Percentiles rank a stretch among this genome's conserved stretches.
These are phyloP conservation scores for Naso thynnoides DNA, from an alignment of 2,797 vertebrate genomes.

Conservation along the genomic window DNA sequence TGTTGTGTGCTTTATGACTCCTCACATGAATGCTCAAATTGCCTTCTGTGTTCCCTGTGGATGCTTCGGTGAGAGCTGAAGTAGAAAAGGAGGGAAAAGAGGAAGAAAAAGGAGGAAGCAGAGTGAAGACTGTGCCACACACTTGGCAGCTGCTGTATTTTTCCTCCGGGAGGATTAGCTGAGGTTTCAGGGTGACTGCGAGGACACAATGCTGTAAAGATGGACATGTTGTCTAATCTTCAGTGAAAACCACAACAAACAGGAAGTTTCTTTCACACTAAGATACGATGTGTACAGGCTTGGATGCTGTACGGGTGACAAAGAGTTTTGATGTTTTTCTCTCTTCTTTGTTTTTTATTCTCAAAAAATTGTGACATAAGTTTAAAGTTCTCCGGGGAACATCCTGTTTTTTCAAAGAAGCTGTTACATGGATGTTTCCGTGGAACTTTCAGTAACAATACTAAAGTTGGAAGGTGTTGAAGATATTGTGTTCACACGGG, in stretches of 20 bases:
- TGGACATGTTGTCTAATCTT: conserved; percentile 22
- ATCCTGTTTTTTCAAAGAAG: neutral
- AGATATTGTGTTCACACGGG: no score
- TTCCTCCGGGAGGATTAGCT: conserved; percentile 39
- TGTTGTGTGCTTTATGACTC: no score
- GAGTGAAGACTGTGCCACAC: conserved; percentile 17
- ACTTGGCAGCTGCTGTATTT: conserved; percentile 28
- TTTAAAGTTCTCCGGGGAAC: neutral
- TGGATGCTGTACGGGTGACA: neutral
- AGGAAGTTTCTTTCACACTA: neutral
- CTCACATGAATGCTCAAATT: neutral
- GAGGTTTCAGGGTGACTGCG: conserved; percentile 59
- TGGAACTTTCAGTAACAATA: no score
- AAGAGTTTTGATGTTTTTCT: neutral
- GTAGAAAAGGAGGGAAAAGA: neutral
- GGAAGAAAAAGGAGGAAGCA: neutral
- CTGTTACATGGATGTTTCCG: neutral
- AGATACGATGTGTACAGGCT: neutral
- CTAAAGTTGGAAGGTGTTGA: no score
- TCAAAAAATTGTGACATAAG: neutral
- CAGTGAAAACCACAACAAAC: conserved; percentile 50
- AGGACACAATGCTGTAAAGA: conserved; percentile 49
- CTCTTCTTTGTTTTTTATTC: neutral
- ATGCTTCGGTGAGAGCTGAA: neutral
- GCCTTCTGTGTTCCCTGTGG: neutral